These are phyloP conservation scores for Nomada fucata DNA, from an alignment of 2,888 invertebrate species.

Conservation along the genomic window DNA sequence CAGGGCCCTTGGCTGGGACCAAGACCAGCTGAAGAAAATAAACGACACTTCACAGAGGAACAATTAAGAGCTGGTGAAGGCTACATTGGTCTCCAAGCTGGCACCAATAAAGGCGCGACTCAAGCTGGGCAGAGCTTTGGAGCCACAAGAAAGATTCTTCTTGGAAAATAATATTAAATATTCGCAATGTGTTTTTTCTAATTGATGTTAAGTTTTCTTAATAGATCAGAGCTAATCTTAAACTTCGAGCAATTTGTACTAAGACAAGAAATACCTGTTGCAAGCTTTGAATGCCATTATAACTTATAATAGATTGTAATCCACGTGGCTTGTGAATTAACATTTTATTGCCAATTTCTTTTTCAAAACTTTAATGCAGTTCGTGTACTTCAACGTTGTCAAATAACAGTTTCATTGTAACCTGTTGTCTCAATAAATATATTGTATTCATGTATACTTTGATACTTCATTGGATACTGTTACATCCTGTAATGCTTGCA, in stretches of 20 bases:
- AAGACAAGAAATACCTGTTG: too few relatives aligned
- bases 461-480: neutral
- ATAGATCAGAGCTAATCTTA: constrained; percentile 6
- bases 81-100: constrained; percentile 95
- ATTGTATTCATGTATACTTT: neutral
- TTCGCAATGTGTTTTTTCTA: neutral
- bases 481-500: neutral
- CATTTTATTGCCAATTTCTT: neutral
- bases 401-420: neutral
- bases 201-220: neutral
- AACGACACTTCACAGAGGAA: constrained; percentile 87
- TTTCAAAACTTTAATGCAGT: too few relatives aligned
- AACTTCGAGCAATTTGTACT: neutral
- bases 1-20: constrained; percentile 93
- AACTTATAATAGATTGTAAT: neutral
- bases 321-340: neutral
- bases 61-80: constrained; percentile 92
- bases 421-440: neutral
- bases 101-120: constrained; percentile 93
- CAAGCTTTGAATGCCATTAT: too few relatives aligned
- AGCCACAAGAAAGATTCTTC: constrained; percentile 92
- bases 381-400: too few relatives aligned
- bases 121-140: constrained; percentile 95
- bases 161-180: constrained; percentile 87
- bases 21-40: constrained; percentile 92